Percentiles rank a stretch among this genome's conserved stretches.
These are phyloP conservation scores for Aleadryas rufinucha DNA, from an alignment of 2,113 vertebrate genomes.

Conservation along the genomic window DNA sequence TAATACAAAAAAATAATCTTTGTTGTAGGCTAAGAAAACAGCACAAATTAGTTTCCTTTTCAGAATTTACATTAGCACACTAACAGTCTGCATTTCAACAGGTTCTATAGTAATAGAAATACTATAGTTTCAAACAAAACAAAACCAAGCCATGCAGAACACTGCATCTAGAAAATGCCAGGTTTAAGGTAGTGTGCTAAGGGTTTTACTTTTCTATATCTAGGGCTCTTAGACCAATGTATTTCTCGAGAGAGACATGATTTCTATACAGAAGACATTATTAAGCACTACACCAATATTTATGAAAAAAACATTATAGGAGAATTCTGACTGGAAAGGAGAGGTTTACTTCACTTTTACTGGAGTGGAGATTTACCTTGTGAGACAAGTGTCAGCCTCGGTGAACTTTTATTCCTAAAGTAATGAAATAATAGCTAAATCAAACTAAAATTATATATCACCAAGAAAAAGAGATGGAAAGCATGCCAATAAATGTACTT, in stretches of 20 bases:
- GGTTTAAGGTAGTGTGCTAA: conserved; percentile 17
- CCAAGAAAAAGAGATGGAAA: neutral
- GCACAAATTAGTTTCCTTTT: conserved; percentile 7
- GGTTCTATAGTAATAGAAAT: neutral
- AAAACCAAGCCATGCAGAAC: conserved; percentile 1
- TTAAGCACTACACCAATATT: neutral
- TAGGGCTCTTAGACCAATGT: neutral
- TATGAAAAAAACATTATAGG: neutral
- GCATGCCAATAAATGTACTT: neutral
- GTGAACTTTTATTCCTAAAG: neutral
- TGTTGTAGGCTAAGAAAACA: neutral
- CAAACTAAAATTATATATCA: neutral
- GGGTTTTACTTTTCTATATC: conserved; percentile 3
- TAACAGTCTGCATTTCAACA: conserved; percentile 2
- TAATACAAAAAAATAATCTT: neutral
- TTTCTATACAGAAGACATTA: neutral
- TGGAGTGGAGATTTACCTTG: neutral
- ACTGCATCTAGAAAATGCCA: neutral
- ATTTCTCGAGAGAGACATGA: neutral
- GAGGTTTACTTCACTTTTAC: neutral
- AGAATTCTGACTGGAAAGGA: neutral
- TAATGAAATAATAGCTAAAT: neutral
- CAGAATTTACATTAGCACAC: neutral
- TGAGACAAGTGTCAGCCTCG: neutral
- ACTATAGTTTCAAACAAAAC: neutral